These are phyloP conservation scores for Sylvietta virens DNA, from an alignment of 2,113 vertebrate species.

Conservation along the genomic window DNA sequence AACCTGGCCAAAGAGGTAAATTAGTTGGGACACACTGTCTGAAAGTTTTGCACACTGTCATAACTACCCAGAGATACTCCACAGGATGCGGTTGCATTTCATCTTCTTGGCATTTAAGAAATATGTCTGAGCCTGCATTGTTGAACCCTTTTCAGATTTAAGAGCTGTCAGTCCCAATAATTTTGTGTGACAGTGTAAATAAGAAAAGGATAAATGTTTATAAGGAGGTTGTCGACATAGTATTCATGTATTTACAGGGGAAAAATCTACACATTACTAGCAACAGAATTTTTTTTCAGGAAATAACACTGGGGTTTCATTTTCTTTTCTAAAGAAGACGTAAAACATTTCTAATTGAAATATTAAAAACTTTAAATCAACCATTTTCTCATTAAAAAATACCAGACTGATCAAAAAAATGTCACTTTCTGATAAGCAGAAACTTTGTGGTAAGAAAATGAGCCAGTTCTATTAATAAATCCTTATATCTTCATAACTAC, in stretches of 20 bases:
- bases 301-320: not conserved
- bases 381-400: not conserved
- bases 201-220: not conserved
- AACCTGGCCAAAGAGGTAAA: slow-evolving; percentile 73
- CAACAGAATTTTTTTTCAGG: not conserved
- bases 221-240: not conserved
- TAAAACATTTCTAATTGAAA: not conserved
- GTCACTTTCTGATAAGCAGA: not conserved
- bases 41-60: slow-evolving; percentile 71
- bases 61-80: slow-evolving; percentile 66
- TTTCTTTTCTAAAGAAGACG: not conserved
- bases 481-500: not conserved
- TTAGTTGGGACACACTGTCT: slow-evolving; percentile 72
- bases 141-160: slow-evolving; percentile 10
- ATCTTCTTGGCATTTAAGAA: slow-evolving; percentile 65
- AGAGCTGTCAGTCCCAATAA: slow-evolving; percentile 30
- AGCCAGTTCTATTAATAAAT: not conserved
- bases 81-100: slow-evolving; percentile 67
- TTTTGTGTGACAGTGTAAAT: slow-evolving; percentile 8
- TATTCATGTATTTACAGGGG: not conserved
- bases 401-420: not conserved
- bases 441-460: not conserved
- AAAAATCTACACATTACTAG: not conserved
- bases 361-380: not conserved
- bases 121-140: slow-evolving; percentile 51